Base-by-base conservation (phyloP, 1,140 invertebrate genomes). In the Eciton burchellii region DNA sequence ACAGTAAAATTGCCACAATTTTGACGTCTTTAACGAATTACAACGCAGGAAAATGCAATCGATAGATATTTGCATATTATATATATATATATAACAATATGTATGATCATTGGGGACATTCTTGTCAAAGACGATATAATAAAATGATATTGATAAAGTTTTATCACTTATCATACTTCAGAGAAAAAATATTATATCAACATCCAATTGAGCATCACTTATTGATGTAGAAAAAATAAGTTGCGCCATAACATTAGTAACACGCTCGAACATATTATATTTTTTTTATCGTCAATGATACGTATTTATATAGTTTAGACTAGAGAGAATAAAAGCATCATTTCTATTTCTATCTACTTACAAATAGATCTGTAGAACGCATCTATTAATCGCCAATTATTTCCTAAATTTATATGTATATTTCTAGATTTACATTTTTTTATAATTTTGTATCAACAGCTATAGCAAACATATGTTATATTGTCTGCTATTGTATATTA, bases 261-360 rank as follows among this genome's bases (percentile, higher is more conserved):
- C 3, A 1, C n/a, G 1, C 35, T 72, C 41, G 0, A 24, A 73
- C 19, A 35, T 57, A 72, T 49, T 29, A 29, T 57, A 24, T 21
- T n/a, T 54, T 14, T 14, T 71, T 71, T 24, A 14, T 59, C 24
- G 59, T 73, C 24, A 57, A 54, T 41, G 29, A 72, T 56, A 56
- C 9, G 19, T 56, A 56, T 26, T 5, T 73, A 29, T 29, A 16
- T 0, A 73, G 9, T 73, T 62, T 73, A 45, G 24, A 47, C 12
- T 62, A 73, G 41, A 73, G 9, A 8, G 11, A 14, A 70, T 70
- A 70, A 35, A 73, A 62, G 3, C 43, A 59, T 73, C n/a, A 8
- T 14, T 6, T 6, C 6, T 11, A 59, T 60, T 57, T 60, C 5
- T 14, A 54, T 57, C 16, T 70, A 68, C 12, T 11, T 9, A 16